Conservation (phyloP, 1,140 invertebrate genomes). For the Oreohelix idahoensis region DNA sequence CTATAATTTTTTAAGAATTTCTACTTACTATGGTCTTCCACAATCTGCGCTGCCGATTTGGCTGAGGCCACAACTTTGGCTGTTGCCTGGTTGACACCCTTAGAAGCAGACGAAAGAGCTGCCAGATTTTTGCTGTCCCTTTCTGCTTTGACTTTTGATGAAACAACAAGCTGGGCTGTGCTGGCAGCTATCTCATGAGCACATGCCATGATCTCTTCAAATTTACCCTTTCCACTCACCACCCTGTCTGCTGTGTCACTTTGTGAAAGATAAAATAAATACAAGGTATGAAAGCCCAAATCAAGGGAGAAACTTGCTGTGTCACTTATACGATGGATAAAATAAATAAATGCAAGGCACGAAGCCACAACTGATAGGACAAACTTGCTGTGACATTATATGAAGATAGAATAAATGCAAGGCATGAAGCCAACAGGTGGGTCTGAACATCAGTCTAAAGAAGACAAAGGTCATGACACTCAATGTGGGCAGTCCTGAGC, state of each 20-base stretch:
- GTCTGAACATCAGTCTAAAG: too few species aligned
- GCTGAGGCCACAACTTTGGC: constrained; percentile 93
- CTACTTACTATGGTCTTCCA: constrained; percentile 88
- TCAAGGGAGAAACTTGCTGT: too few species aligned
- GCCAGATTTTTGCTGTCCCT: constrained; percentile 84
- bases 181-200: constrained; percentile 97
- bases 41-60: constrained; percentile 87
- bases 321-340: too few species aligned
- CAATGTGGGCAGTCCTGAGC: too few species aligned
- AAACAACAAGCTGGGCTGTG: constrained; percentile 96
- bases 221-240: constrained; percentile 87
- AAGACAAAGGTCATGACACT: too few species aligned
- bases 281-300: too few species aligned
- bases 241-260: constrained; percentile 95
- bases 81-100: constrained; percentile 89
- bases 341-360: too few species aligned
- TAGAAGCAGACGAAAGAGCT: constrained; percentile 87
- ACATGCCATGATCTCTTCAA: constrained; percentile 94
- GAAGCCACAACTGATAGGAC: too few species aligned
- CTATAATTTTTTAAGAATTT: too few species aligned
- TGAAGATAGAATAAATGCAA: too few species aligned
- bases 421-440: too few species aligned
- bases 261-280: constrained; percentile 30
- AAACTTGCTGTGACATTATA: too few species aligned
- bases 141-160: constrained; percentile 86